Base-by-base conservation (phyloP, 2,797 vertebrate species). In the Tiaroga cobitis region DNA sequence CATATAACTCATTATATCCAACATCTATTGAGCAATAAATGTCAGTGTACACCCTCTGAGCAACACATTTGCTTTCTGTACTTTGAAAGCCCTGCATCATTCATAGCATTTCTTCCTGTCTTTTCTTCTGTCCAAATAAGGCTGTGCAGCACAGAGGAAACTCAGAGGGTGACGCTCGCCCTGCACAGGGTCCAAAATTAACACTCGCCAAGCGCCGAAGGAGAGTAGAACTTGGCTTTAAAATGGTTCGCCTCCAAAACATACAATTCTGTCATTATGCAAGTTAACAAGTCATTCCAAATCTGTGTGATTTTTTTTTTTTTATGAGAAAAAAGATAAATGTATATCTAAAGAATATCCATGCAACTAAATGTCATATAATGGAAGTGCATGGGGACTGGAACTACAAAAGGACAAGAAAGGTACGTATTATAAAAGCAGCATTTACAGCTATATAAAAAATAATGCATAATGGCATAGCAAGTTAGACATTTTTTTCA, bases 71-170 rank as follows among this genome's bases (percentile, higher is more conserved):
- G 67, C 34, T 26, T 29, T 61, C 13, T 24, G 75, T 37, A 26
- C 32, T 72, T 59, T 21, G 21, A 59, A 73, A 73, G 2, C 37
- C n/a, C 1, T 43, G 9, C 24, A 24, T 70, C 37, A 76, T 39
- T 39, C 13, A 63, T 6, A 10, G 54, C 24, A 61, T 61, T 41
- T 61, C 7, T 49, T 49, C 51, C 51, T 10, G 19, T 59, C 10
- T 41, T 72, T 72, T 26, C 26, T 61, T 61, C 32, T 46, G 32
- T 21, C 65, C 29, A 81, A 81, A 86, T 80, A 86, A 39, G 54
- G 67, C 67, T 68, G 24, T 13, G 85, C 74, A 86, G 69, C 69
- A 51, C 72, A 81, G 81, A 51, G 19, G 43, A 74, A 59, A n/a
- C 8, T 32, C n/a, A 82, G 39, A 7, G 1, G 10, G 16, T 24